Base-by-base conservation (phyloP, 2,797 vertebrate species). In the Cephalopachus bancanus region DNA sequence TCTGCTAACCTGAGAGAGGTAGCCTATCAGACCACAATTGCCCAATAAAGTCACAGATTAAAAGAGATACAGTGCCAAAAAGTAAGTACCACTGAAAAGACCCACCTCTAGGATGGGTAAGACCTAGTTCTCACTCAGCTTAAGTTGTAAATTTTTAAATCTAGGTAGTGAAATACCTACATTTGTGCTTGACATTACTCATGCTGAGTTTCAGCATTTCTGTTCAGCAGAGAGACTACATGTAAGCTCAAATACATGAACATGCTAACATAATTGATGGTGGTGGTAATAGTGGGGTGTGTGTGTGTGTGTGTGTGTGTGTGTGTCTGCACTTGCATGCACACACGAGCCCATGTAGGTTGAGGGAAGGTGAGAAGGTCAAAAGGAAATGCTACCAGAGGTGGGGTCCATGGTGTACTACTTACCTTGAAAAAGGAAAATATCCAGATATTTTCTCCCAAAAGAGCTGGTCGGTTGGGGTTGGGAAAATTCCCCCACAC, bases 311-410 rank as follows among this genome's bases (percentile, higher is more conserved):
- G 6, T 44, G 44, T 44, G 5, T 30, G 37, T 15, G 44, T 22
- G 11, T 10, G 81, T 0, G 8, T 17, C 7, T 4, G n/a, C 7
- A 1, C 14, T 17, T 60, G 10, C 1, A 0, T 57, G 28, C 7
- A 2, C 8, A 3, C 5, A 55, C 9, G 51, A 44, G 33, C 74
- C 67, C 22, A 33, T 5, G 14, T 78, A 51, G 11, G 12, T 64
- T 6, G 15, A 0, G 8, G 1, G 8, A 37, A 44, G 33, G 15
- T 24, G 33, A 75, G 10, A 80, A 6, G 14, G 10, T 22, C 22
- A 69, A 22, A 2, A 69, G 22, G 10, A 89, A 80, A 49, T 67
- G 11, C 62, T 69, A 51, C 12, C 30, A n/a, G 24, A 15, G n/a
- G 26, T 65, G 51, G 3, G 1, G 4, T 24, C 87, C 49, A 10